Evolutionary conservation across 2,888 invertebrate species (phyloP), one percentile per base, ranked within the genome.

Genomic region (Candidula unifasciata): DNA sequence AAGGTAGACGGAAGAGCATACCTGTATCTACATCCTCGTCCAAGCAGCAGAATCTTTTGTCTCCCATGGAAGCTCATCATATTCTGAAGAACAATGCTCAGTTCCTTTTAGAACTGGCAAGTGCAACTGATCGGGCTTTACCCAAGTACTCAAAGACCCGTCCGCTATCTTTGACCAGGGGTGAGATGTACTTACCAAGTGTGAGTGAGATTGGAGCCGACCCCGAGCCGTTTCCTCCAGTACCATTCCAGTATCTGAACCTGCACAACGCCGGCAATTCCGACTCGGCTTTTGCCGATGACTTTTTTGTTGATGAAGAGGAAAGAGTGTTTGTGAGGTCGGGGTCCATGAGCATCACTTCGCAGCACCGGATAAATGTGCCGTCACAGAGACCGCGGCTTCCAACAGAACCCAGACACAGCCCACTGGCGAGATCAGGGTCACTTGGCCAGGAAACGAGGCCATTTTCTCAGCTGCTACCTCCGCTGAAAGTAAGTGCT

Each of bases 31-130:
- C 64, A n/a, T 52, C 69, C 18, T 64, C 35, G 87, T 93, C 64
- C 90, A 91, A 80, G 30, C 83, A 33, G 27, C 86, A 74, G 91
- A 93, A 13, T 90, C 93, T 80, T 90, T 95, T 86, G 90, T 91
- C 54, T 91, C 94, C 90, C 93, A 94, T 85, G 92, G 95, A 95
- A 83, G 94, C 86, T 13, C 95, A 97, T 91, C 94, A 96, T 76
- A 95, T 96, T 8, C 97, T 99, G 95, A 96, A 96, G 90, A 97
- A 97, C 92, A 99, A 99, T 93, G 98, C 99, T 0, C 95, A 97
- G 93, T 99, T 99, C 93, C 94, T 99, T 21, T 94, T 99, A 85
- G 98, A 98, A 92, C 94, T 99, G 82, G 97, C 97, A 0, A 97
- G 97, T 87, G 96, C 96, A 0, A 96, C 96, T 5, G 95, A 95